A percentile compares a stretch with the other conserved stretches of the same genome.
Evolutionary conservation across 2,797 vertebrate genomes (phyloP).

Genomic region (Percopsis omiscomaycus): DNA sequence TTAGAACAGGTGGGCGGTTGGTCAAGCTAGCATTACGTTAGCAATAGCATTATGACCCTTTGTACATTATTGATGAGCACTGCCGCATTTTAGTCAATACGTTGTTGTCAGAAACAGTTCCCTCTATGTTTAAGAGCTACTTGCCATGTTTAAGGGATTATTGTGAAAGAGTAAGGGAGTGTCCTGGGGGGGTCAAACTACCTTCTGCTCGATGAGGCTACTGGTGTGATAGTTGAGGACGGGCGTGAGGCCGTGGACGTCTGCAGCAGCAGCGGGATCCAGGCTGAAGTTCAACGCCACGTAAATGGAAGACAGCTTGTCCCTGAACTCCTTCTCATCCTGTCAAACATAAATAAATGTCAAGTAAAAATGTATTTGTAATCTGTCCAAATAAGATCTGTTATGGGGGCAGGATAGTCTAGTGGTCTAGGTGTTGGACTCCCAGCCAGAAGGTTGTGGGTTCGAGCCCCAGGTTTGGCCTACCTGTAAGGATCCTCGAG

Average conservation of each 20-base stretch:
- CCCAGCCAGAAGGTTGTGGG: no score
- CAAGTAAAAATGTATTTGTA: background rate
- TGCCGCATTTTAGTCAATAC: background rate
- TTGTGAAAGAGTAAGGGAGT: no score
- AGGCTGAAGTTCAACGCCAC: slow-evolving; percentile 87
- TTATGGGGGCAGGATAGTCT: no score
- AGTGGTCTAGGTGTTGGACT: no score
- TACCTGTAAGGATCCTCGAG: no score
- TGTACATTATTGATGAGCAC: slow-evolving; percentile 6
- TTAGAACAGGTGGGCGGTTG: background rate
- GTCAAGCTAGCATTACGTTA: background rate
- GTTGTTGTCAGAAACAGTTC: slow-evolving; percentile 11
- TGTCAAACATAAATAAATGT: slow-evolving; percentile 53
- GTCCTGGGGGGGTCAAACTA: slow-evolving; percentile 46
- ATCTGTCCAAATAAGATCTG: background rate
- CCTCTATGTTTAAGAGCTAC: background rate
- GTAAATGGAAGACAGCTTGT: slow-evolving; percentile 90
- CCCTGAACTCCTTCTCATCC: slow-evolving; percentile 91
- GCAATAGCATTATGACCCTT: background rate
- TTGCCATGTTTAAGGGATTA: background rate
- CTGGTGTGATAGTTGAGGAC: slow-evolving; percentile 87
- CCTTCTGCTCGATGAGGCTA: slow-evolving; percentile 86
- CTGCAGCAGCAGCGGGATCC: slow-evolving; percentile 79
- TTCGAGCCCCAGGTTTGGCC: no score
- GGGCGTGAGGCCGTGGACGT: slow-evolving; percentile 82